These are phyloP conservation scores for Chamaea fasciata DNA, from an alignment of 2,113 vertebrate species.

Conservation along the genomic window DNA sequence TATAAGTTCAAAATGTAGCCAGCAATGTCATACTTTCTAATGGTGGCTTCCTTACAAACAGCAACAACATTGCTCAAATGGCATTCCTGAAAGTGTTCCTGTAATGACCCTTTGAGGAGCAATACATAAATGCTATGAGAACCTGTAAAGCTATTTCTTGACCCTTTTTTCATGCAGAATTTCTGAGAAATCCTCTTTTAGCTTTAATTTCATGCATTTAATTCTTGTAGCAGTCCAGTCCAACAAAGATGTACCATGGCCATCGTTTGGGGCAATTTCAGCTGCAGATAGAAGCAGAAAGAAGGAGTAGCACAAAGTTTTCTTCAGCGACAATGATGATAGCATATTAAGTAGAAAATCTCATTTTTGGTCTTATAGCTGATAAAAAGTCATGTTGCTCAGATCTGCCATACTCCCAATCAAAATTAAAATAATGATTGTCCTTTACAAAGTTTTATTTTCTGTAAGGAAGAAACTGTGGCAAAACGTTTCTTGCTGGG, in stretches of 20 bases:
- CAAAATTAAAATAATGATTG: not conserved
- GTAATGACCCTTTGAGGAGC: not conserved
- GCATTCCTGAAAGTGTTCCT: not conserved
- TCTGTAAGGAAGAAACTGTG: not conserved
- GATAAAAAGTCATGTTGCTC: not conserved
- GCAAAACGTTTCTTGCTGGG: not conserved
- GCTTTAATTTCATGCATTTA: not conserved
- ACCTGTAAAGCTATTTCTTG: not conserved
- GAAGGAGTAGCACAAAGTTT: not conserved
- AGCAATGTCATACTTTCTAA: not conserved
- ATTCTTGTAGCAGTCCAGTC: not conserved
- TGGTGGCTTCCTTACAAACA: not conserved
- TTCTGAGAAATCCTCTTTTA: not conserved
- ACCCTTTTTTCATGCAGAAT: not conserved
- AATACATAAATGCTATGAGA: not conserved
- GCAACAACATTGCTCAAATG: not conserved
- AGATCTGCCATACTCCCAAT: not conserved
- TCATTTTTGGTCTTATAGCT: not conserved
- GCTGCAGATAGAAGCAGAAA: not conserved
- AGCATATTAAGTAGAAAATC: not conserved
- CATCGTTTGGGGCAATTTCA: not conserved
- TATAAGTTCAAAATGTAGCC: not conserved
- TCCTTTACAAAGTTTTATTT: not conserved
- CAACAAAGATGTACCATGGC: not conserved
- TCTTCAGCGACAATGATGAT: accelerated